Evolutionary conservation across 2,113 vertebrate genomes (phyloP).

Genomic region (Hippolais icterina): DNA sequence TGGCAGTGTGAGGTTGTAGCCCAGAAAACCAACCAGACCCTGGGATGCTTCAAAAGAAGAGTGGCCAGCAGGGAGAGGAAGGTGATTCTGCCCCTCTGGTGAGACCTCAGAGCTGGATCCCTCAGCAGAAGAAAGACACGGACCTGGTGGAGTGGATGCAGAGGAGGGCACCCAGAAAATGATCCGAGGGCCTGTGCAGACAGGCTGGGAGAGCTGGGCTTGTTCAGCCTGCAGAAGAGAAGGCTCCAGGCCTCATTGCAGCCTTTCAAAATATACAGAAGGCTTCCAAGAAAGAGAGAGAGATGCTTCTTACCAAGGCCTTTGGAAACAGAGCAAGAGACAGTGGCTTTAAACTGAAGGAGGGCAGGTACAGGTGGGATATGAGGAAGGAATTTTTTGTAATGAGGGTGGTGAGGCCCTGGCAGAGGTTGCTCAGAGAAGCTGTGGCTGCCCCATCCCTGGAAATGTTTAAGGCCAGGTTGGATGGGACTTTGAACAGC

Average conservation of each 20-base stretch:
- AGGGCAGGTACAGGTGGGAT: not conserved
- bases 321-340: not conserved
- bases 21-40: not conserved
- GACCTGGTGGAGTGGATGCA: not conserved
- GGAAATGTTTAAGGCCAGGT: not conserved
- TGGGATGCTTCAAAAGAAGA: not conserved
- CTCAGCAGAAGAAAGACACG: not conserved
- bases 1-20: not conserved
- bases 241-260: accelerated
- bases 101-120: not conserved
- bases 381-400: not conserved
- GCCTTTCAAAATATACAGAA: not conserved
- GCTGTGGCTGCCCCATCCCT: not conserved
- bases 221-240: not conserved
- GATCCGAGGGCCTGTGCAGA: accelerated
- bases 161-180: not conserved
- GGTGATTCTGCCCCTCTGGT: not conserved
- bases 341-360: not conserved
- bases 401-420: not conserved
- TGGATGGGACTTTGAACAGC: not conserved
- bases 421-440: not conserved
- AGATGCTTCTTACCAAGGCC: not conserved
- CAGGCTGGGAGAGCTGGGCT: not conserved
- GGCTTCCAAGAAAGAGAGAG: not conserved
- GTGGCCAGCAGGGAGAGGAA: not conserved